phyloP scores from a whole-genome alignment of 2,888 invertebrate genomes.

The Eudemis profundana region DNA sequence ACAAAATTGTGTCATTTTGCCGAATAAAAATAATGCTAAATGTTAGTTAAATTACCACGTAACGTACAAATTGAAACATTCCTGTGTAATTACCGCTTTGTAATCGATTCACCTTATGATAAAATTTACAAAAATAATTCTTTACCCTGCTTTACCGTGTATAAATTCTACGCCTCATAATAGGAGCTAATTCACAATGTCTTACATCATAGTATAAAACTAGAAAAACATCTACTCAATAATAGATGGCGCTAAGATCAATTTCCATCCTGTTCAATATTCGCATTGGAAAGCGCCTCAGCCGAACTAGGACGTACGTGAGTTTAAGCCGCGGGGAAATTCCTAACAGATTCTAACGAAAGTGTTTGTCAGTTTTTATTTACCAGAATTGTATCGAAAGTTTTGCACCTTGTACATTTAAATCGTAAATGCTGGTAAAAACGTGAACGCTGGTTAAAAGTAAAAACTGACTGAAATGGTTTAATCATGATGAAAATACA shows the following conservation, averaged over 20 bases:
- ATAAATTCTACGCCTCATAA: no score
- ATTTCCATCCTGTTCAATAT: constrained; percentile 48
- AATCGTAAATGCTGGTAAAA: constrained; percentile 27
- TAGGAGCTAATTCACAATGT: no score
- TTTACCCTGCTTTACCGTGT: no score
- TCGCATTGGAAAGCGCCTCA: constrained; percentile 58
- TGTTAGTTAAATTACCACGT: no score
- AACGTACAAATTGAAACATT: no score
- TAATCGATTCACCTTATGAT: no score
- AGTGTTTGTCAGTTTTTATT: constrained; percentile 52
- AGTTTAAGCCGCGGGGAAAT: constrained; percentile 52
- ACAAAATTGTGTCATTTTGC: no score
- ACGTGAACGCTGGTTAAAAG: constrained; percentile 27
- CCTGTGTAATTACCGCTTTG: no score
- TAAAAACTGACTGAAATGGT: constrained; percentile 15
- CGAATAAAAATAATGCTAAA: no score
- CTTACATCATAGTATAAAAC: no score
- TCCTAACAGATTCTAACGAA: constrained; percentile 46
- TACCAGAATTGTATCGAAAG: constrained; percentile 45
- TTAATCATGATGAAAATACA: constrained; percentile 16
- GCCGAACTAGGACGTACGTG: constrained; percentile 59
- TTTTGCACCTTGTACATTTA: constrained; percentile 29
- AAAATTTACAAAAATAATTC: no score
- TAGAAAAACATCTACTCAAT: constrained; percentile 30
- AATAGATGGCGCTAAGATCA: constrained; percentile 46